These are phyloP conservation scores for Macropus fuliginosus DNA, from an alignment of 2,797 vertebrate species.

Conservation along the genomic window DNA sequence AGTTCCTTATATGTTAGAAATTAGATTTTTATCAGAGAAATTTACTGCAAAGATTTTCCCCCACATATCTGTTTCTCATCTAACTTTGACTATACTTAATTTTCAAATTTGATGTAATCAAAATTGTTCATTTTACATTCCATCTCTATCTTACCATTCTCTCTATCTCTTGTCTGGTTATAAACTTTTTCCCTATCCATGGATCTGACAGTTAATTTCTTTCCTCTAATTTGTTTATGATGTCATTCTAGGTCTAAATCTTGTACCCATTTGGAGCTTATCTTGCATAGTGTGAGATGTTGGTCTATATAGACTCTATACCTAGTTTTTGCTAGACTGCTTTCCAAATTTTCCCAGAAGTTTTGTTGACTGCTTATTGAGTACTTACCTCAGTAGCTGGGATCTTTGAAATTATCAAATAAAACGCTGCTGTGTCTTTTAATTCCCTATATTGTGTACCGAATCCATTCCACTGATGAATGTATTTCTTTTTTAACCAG, in stretches of 20 bases:
- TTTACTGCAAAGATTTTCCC: background rate
- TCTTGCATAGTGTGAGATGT: background rate
- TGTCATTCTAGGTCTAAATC: background rate
- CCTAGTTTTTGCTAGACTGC: background rate
- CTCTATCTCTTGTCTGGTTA: background rate
- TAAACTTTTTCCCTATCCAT: background rate
- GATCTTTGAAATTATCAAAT: background rate
- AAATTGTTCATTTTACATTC: background rate
- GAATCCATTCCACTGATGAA: background rate
- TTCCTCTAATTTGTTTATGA: background rate
- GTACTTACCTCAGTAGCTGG: background rate
- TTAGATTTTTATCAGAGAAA: background rate
- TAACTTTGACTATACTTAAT: background rate
- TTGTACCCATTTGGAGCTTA: background rate
- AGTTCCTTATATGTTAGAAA: background rate
- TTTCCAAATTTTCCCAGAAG: background rate
- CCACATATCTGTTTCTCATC: too few relatives aligned
- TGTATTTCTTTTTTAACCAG: background rate
- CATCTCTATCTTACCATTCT: background rate
- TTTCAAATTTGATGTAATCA: background rate
- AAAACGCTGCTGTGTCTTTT: background rate
- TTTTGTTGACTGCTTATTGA: background rate
- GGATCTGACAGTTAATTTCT: background rate
- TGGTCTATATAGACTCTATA: background rate
- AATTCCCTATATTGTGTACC: background rate